These are phyloP conservation scores for Moxostoma hubbsi DNA, from an alignment of 2,797 vertebrate species.

Conservation along the genomic window DNA sequence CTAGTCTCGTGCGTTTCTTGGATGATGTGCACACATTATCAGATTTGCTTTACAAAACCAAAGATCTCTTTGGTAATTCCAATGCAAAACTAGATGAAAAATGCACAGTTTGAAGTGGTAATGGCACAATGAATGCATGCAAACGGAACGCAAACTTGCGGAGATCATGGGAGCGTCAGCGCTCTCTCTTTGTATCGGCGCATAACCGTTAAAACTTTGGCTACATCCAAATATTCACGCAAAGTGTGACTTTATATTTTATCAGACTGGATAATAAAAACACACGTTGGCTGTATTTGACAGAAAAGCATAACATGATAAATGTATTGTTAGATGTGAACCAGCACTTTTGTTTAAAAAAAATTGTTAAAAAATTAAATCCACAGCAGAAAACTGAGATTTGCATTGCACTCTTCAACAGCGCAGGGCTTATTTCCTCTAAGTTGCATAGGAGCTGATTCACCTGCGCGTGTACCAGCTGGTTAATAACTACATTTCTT, in stretches of 20 bases:
- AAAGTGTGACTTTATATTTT: neutral
- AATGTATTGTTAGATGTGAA: neutral
- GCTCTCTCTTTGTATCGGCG: neutral
- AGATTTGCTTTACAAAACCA: neutral
- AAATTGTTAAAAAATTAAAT: neutral
- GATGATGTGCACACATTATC: neutral
- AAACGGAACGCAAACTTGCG: neutral
- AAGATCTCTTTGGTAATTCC: too few species aligned
- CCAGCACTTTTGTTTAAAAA: neutral
- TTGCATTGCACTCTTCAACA: neutral
- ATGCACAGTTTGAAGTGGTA: neutral
- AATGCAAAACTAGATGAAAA: neutral
- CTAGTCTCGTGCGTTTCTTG: neutral
- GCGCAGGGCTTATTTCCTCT: neutral
- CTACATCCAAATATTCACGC: neutral
- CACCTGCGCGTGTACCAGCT: neutral
- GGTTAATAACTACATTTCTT: slow-evolving; percentile 37
- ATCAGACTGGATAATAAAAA: neutral
- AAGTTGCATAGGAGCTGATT: neutral
- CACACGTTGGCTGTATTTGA: neutral
- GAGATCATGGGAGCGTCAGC: neutral
- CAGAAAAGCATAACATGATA: neutral
- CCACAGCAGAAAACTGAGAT: neutral
- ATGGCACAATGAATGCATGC: neutral
- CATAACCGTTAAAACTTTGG: slow-evolving; percentile 29